Base-by-base conservation (phyloP, 2,888 invertebrate genomes). In the Dugesia japonica region DNA sequence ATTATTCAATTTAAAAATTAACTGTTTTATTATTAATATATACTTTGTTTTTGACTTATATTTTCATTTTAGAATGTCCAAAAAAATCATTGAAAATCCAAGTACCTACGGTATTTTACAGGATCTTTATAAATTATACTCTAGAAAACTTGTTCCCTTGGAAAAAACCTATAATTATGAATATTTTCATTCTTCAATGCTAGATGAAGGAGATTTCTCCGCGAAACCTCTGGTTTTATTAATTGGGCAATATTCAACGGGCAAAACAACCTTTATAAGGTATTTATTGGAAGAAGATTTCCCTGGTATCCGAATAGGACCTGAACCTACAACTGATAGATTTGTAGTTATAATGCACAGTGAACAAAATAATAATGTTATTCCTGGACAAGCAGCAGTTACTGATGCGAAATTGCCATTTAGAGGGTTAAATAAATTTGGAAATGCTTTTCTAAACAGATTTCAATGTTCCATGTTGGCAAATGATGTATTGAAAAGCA, bases 371-470 rank as follows among this genome's bases (percentile, higher is more conserved):
- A 26, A 74, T 20, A 31, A 4, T 7, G 33, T 75, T 0, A 72
- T 79, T 0, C 79, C 79, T 28, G 95, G 97, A 79, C 97, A 97
- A 86, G 97, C 97, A 31, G 88, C 97, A 78, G 97, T 98, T 23
- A 95, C 97, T 26, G 97, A 98, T 85, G 92, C 94, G 0, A 92
- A 92, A 83, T 92, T 81, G 85, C 89, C 95, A 76, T 92, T 98
- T 85, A 95, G 97, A 85, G 95, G 94, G 7, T 80, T 85, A 28
- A 92, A 92, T 79, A 94, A 94, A 86, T 98, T 97, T 86, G 98
- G 98, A 79, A 98, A 98, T 86, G 92, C 94, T 42, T 97, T 97
- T 85, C 95, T 95, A 85, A 95, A 95, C 0, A 89, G 89, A 26
- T 92, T 98, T 85, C 95, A 97, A 85, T 95, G 95, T 85, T 89